Conservation (phyloP, 2,797 vertebrate genomes). For the Oreonectes daqikongensis region DNA sequence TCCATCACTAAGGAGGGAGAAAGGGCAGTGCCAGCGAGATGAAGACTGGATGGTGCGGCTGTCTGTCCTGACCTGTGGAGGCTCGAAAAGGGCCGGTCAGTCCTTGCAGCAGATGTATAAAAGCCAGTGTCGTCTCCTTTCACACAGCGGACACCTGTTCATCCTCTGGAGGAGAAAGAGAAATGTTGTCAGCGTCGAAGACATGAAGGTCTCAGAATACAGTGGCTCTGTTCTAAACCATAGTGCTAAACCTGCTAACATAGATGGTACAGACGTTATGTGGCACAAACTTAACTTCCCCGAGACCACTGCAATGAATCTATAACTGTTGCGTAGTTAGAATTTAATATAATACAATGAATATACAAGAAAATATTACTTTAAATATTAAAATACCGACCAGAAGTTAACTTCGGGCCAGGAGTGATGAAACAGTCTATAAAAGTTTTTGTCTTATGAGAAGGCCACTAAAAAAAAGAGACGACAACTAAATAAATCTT, state of each 20-base stretch:
- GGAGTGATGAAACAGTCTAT: no score
- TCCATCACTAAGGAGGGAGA: slow-evolving; percentile 81
- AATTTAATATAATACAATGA: no score
- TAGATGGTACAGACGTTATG: no score
- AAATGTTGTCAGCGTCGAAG: slow-evolving; percentile 35
- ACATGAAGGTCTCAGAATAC: not conserved
- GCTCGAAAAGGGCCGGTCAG: slow-evolving; percentile 66
- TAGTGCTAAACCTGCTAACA: not conserved
- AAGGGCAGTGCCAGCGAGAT: slow-evolving; percentile 76
- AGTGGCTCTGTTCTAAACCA: slow-evolving; percentile 26
- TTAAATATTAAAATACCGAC: no score
- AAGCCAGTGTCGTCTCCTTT: slow-evolving; percentile 67
- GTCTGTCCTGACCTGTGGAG: slow-evolving; percentile 40
- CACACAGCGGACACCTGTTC: slow-evolving; percentile 98
- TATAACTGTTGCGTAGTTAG: no score
- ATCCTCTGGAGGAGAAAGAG: slow-evolving; percentile 83
- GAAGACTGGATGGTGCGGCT: slow-evolving; percentile 66
- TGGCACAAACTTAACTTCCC: no score
- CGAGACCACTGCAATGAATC: no score
- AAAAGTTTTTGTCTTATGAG: no score
- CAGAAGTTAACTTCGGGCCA: no score
- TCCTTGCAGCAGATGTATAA: slow-evolving; percentile 69
- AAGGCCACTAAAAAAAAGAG: no score
- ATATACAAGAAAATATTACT: no score
- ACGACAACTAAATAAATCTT: no score